phyloP scores from a whole-genome alignment of 2,797 vertebrate genomes.

The Alosa sapidissima region DNA sequence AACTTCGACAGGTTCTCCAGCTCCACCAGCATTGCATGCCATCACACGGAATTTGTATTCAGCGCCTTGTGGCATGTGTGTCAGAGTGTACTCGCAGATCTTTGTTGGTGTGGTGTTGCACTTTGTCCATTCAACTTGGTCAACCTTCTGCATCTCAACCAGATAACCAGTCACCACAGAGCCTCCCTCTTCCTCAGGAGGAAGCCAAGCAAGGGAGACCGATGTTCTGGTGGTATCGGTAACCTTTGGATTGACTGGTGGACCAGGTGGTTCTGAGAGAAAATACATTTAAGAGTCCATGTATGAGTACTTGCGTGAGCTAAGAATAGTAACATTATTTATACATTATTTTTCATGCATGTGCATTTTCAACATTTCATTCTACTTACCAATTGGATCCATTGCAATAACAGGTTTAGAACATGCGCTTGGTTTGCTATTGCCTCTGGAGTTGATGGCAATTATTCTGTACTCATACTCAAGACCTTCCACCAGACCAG shows the following conservation, averaged over 20 bases:
- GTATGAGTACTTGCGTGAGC: background rate
- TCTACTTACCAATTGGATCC: constrained; percentile 91
- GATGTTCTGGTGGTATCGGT: constrained; percentile 96
- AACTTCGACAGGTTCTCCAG: constrained; percentile 92
- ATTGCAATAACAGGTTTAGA: constrained; percentile 88
- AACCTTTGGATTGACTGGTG: constrained; percentile 89
- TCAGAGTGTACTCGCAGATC: constrained; percentile 96
- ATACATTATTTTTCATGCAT: background rate
- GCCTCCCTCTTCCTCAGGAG: constrained; percentile 94
- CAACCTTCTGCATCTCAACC: constrained; percentile 98
- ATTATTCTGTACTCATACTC: constrained; percentile 96
- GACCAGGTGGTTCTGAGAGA: constrained; percentile 87
- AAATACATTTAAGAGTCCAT: background rate
- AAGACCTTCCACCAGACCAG: constrained; percentile 91
- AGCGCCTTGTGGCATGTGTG: constrained; percentile 95
- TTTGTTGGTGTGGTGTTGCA: constrained; percentile 98
- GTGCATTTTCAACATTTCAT: background rate
- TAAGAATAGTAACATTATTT: background rate
- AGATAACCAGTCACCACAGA: constrained; percentile 91
- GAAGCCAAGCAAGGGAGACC: constrained; percentile 92
- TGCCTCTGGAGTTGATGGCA: constrained; percentile 93
- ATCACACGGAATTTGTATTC: constrained; percentile 96
- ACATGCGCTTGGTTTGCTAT: constrained; percentile 88
- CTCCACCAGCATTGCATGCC: constrained; percentile 94
- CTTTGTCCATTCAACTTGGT: constrained; percentile 98